Evolutionary conservation across 2,113 vertebrate species (phyloP), one percentile per base, ranked within the genome.

Genomic region (Petaurus breviceps): DNA sequence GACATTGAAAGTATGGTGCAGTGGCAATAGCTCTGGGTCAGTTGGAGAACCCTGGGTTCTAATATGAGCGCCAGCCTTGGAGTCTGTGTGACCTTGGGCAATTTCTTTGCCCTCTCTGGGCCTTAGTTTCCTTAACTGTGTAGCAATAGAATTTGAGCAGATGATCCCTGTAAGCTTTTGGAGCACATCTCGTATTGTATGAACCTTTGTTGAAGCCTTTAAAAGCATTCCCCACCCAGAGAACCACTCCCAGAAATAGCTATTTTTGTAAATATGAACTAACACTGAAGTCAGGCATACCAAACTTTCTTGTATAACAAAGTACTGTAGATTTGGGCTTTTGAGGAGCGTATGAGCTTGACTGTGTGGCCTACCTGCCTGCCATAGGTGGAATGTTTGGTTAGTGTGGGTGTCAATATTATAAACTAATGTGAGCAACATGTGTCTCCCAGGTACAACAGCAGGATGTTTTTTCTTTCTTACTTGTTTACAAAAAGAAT

Each of bases 401-500:
- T 94, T 93, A 50, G 26, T 90, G 24, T 94, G 93, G 54, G 47
- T 95, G 49, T 94, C 54, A 91, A 0, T 19, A 10, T 94, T 96
- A 14, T 96, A 19, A 95, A 97, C 47, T 51, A n/a, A 90, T 24
- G 5, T 37, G 90, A 94, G 8, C 54, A 52, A 7, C 31, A 43
- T 54, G 46, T 50, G 19, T 95, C 51, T 68, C 28, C 37, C 96
- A 90, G 92, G 92, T 95, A 95, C 51, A 3, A 3, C 16, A 93
- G 46, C 89, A 92, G 54, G 93, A 92, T 94, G 28, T 94, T 47
- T 96, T 77, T 94, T 68, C 11, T 68, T 97, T 51, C 37, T 97
- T 92, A 96, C 94, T 92, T 46, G 8, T 49, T 92, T 92, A 57
- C 89, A 95, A 90, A 95, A 96, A 95, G 94, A 96, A 89, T 61